phyloP scores from a whole-genome alignment of 1,140 invertebrate genomes.

The Neuroterus valhalla region DNA sequence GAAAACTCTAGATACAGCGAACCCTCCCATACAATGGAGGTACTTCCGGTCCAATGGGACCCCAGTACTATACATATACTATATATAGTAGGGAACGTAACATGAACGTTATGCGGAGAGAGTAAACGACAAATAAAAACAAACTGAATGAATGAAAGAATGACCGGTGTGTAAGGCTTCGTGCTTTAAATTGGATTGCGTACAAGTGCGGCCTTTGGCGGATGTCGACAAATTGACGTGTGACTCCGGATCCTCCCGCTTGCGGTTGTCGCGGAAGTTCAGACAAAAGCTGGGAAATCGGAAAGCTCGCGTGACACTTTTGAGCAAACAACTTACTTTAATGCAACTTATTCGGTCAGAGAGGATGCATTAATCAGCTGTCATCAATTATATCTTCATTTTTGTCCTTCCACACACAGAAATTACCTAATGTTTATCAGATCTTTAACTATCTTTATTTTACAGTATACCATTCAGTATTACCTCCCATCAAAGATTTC shows the following conservation, averaged over 20 bases:
- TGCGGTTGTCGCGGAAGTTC: slow-evolving; percentile 42
- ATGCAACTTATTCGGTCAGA: too few relatives aligned
- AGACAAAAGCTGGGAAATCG: slow-evolving; percentile 43
- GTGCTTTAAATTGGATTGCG: slow-evolving; percentile 73
- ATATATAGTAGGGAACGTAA: not conserved
- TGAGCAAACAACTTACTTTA: not conserved
- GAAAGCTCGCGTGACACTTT: not conserved
- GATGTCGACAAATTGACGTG: slow-evolving; percentile 74
- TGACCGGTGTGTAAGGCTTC: slow-evolving; percentile 62
- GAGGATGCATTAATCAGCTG: not conserved
- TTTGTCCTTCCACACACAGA: too few relatives aligned
- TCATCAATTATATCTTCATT: too few relatives aligned
- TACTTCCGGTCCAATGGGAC: slow-evolving; percentile 49
- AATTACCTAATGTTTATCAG: too few relatives aligned
- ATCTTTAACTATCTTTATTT: too few relatives aligned
- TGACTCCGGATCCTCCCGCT: slow-evolving; percentile 69
- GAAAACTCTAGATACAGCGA: slow-evolving; percentile 29
- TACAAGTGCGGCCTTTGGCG: slow-evolving; percentile 70
- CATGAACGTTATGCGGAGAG: slow-evolving; percentile 15
- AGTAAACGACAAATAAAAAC: slow-evolving; percentile 34
- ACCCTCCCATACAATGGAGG: slow-evolving; percentile 49
- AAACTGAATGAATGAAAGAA: slow-evolving; percentile 42
- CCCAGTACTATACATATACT: not conserved
- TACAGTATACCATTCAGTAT: too few relatives aligned
- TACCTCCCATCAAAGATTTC: too few relatives aligned